Base-by-base conservation (phyloP, 35 echinoderm and acorn worm species). In the Lytechinus variegatus region DNA sequence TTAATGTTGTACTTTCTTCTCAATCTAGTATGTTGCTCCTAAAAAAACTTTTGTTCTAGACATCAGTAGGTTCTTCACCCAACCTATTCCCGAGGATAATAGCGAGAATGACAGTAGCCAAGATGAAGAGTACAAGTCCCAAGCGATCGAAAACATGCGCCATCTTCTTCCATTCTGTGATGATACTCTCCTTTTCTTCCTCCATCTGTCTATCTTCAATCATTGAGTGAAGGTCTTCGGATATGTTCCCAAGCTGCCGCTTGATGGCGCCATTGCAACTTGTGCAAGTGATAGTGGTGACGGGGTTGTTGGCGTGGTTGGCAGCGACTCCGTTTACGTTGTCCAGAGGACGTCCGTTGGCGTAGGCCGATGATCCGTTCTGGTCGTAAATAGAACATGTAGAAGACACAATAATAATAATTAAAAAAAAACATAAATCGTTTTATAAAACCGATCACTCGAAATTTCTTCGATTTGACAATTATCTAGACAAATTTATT, bases 131-230 rank as follows among this genome's bases (percentile, higher is more conserved):
- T 21, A 95, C 16, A 27, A 96, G 58, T 56, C 86, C 92, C 61
- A 96, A 57, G 19, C 96, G 86, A 86, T 96, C 96, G 86, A 96
- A 94, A 1, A 94, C 96, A 4, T 95, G 94, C 12, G 96, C 96
- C 21, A 96, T 53, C 16, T 91, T 33, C 94, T 96, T 95, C 96
- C 96, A 96, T 54, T 96, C 96, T 52, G 95, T 87, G 1, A 86
- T 19, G 54, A 96, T 72, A 1, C 54, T 58, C 29, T 52, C 87
- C 3, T 86, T 61, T 52, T 96, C 94, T 24, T 96, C 94, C 1
- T 91, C 94, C 27, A 91, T 93, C 53, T 94, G 94, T 56, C 95
- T 52, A 19, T 95, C 94, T 33, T 90, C 94, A 54, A 96, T 94
- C 27, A 96, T 58, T 3, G 94, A 56, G 54, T 86, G 94, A 51